Evolutionary conservation across 1,140 invertebrate genomes (phyloP).

Genomic region (Drosophila pectinifera): DNA sequence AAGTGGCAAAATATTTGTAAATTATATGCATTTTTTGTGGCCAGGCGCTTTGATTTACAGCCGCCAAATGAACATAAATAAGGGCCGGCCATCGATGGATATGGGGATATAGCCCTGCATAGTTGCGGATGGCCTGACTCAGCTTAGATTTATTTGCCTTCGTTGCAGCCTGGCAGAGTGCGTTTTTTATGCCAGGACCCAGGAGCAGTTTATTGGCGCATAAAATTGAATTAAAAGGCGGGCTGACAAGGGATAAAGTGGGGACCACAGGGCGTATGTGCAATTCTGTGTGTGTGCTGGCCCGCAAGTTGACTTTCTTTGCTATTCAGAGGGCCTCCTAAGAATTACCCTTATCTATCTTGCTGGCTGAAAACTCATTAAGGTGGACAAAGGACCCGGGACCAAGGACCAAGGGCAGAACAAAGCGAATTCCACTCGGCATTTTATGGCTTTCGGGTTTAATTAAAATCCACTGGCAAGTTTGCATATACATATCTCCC

Average conservation of each 20-base stretch:
- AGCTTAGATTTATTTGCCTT: constrained; percentile 41
- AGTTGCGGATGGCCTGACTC: constrained; percentile 27
- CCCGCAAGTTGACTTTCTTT: constrained; percentile 29
- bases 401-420: constrained; percentile 17
- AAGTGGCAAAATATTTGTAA: constrained; percentile 41
- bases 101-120: constrained; percentile 3
- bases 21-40: constrained; percentile 24
- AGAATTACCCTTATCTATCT: constrained; percentile 33
- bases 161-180: constrained; percentile 13
- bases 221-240: constrained; percentile 53
- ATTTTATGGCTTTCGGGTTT: constrained; percentile 55
- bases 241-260: not conserved
- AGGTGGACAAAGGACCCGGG: constrained; percentile 51
- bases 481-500: constrained; percentile 28
- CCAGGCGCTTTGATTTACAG: constrained; percentile 42
- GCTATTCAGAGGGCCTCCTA: constrained; percentile 6
- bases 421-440: constrained; percentile 40
- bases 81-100: not conserved
- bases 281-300: constrained; percentile 4
- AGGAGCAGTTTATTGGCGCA: constrained; percentile 44
- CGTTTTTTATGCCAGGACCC: constrained; percentile 24
- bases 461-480: constrained; percentile 55
- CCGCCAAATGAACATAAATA: constrained; percentile 46
- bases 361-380: constrained; percentile 58
- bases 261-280: constrained; percentile 24